Percentiles rank a stretch among this genome's conserved stretches.
These are phyloP conservation scores for Hemitrygon akajei DNA, from an alignment of 2,797 vertebrate genomes.

Conservation along the genomic window DNA sequence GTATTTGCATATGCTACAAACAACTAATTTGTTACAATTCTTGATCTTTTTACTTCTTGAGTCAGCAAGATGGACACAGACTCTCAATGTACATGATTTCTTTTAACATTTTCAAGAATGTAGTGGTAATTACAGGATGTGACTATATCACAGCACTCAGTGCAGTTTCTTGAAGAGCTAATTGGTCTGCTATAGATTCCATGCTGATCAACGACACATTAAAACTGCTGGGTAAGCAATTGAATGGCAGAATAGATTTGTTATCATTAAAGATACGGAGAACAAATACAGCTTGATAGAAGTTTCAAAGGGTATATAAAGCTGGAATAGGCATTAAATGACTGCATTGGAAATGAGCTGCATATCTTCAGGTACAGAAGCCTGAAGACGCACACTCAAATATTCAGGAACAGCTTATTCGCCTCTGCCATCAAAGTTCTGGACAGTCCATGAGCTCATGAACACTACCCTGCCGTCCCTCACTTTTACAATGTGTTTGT, in stretches of 20 bases:
- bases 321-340: background rate
- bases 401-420: no score
- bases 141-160: background rate
- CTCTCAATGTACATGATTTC: background rate
- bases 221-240: background rate
- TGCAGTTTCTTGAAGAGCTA: background rate
- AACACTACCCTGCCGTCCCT: no score
- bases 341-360: no score
- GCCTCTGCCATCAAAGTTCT: no score
- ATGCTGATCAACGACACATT: background rate
- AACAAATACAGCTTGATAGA: background rate
- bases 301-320: background rate
- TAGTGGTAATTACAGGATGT: background rate
- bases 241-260: background rate
- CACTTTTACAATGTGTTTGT: no score
- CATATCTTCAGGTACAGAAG: no score
- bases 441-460: no score
- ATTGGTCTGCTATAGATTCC: no score
- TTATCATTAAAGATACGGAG: background rate
- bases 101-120: background rate
- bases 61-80: background rate
- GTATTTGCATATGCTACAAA: background rate
- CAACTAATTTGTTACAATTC: background rate
- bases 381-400: no score
- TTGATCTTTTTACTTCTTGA: background rate